Evolutionary conservation across 2,888 invertebrate species (phyloP), one percentile per base, ranked within the genome.

Genomic region (Idaea straminata): DNA sequence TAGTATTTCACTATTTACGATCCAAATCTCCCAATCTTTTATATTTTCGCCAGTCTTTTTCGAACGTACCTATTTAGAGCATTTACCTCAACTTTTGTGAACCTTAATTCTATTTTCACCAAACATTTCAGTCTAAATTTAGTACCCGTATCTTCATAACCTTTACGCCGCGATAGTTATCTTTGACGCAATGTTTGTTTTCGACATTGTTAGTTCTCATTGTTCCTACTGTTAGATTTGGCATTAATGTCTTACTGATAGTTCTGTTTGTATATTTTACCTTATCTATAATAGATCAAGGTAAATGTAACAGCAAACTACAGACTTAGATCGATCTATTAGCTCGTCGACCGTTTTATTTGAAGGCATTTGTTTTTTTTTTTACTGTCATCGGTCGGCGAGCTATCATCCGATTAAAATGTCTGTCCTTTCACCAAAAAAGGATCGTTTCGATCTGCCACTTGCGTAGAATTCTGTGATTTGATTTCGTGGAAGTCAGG

Each of bases 131-230:
- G 35, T 47, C 57, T 62, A 68, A 72, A 70, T 72, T 70, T 71
- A 71, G 71, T 66, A 69, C 71, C 71, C 72, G 71, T 71, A 73
- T 71, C 66, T 36, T 59, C 16, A 57, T 66, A 67, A 64, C 64
- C 69, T 68, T 67, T 64, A 62, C 68, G 64, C 61, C 62, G 59
- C 35, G 69, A 74, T 74, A 68, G 63, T 36, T 64, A 67, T 72
- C 65, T 57, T 65, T 71, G 68, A 67, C 71, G 72, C 71, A 72
- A 72, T 71, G 61, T 71, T 73, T 70, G 64, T 63, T 64, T 25
- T 67, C 71, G 66, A 64, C 67, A 62, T 63, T 63, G 47, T 61
- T 64, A 69, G 59, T 62, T 61, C 62, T 62, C 65, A 66, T 64
- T 69, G 59, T 69, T 69, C 59, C 62, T 38, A 59, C 13, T 70